Evolutionary conservation across 2,113 vertebrate genomes (phyloP).

Genomic region (Spizaetus ornatus): DNA sequence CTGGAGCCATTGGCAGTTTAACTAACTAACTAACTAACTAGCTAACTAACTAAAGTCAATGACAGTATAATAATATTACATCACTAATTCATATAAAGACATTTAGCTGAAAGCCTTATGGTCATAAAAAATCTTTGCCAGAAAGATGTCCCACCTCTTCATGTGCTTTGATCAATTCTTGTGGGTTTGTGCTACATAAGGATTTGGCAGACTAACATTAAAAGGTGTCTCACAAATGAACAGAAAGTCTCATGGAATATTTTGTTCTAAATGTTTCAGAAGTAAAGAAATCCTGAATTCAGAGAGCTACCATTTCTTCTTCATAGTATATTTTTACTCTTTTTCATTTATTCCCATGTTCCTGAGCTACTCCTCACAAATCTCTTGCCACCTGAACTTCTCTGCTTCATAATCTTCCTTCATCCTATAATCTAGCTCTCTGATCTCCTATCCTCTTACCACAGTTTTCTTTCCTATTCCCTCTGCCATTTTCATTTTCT

Average conservation of each 20-base stretch:
- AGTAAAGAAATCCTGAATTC: neutral
- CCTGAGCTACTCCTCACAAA: neutral
- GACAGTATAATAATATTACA: neutral
- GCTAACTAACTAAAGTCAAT: neutral
- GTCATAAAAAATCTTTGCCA: neutral
- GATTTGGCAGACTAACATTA: neutral
- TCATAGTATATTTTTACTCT: neutral
- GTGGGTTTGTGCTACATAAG: neutral
- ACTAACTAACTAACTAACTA: neutral
- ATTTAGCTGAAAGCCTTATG: neutral
- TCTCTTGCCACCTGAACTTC: neutral
- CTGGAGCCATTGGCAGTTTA: neutral
- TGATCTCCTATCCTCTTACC: neutral
- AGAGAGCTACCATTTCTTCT: neutral
- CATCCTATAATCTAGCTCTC: neutral
- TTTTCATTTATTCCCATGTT: neutral
- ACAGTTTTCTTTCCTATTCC: neutral
- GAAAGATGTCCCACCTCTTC: neutral
- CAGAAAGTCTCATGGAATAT: neutral
- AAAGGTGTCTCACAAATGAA: neutral
- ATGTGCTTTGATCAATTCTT: neutral
- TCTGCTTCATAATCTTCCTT: neutral
- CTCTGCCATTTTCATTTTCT: neutral
- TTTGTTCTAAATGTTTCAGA: neutral
- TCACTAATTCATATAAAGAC: neutral